Conservation (phyloP, 2,113 vertebrate species). For the Varanus salvator region DNA sequence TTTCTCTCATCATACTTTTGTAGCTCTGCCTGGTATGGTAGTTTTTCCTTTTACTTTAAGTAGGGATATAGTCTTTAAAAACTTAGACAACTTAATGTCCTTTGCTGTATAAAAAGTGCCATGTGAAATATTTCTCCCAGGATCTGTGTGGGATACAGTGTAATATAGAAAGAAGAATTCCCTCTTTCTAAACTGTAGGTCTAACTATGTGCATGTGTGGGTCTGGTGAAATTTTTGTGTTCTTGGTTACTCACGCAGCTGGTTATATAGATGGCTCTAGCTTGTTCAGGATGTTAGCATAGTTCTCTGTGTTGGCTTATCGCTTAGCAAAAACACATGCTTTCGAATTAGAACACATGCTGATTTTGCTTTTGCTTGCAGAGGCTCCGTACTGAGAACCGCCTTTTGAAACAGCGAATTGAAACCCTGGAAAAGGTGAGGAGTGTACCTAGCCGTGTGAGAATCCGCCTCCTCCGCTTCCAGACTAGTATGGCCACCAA, state of each 20-base stretch:
- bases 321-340: neutral
- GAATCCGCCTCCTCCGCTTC: constrained; percentile 34
- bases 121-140: neutral
- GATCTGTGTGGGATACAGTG: neutral
- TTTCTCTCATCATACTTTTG: neutral
- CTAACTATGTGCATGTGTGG: neutral
- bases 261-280: constrained; percentile 1
- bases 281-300: constrained; percentile 5
- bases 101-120: neutral
- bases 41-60: neutral
- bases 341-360: neutral
- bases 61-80: neutral
- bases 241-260: neutral
- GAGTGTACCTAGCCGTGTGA: neutral
- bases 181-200: neutral
- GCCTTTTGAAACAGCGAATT: constrained; percentile 93
- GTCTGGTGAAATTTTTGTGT: neutral
- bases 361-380: constrained; percentile 55
- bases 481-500: constrained; percentile 8
- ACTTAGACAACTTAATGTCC: neutral
- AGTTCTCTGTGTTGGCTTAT: neutral
- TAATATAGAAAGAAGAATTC: neutral
- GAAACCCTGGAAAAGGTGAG: constrained; percentile 95
- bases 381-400: constrained; percentile 93
- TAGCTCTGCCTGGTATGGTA: neutral